Base-by-base conservation (phyloP, 1,140 invertebrate genomes). In the Eriosoma lanigerum region DNA sequence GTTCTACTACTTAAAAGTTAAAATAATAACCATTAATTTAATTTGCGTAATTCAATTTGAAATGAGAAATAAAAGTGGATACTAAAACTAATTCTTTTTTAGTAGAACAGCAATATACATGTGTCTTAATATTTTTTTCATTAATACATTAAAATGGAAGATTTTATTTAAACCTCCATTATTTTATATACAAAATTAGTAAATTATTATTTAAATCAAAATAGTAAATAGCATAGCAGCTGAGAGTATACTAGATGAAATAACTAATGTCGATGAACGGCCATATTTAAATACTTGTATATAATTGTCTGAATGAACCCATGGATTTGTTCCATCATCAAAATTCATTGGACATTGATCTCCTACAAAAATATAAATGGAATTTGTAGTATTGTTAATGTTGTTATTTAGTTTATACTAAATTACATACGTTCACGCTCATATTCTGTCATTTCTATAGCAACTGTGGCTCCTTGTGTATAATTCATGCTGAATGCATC, bases 341-440 rank as follows among this genome's bases (percentile, higher is more conserved):
- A 97, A 97, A 85, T 93, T 91, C 94, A 97, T 96, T 0, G 96
- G 95, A 86, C 96, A 97, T 84, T 94, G 93, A 87, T 98, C 96
- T 82, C 91, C 90, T 91, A 83, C n/a, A 64, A 86, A 85, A 72
- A 13, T n/a, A 73, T 38, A 73, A 72, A 50, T 44, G 6, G 6
- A 9, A 38, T 56, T 21, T 64, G 24, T 32, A 24, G 24, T 8
- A 24, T 24, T 17, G 13, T 68, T 26, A 17, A 68, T 19, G 15
- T 68, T 48, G 0, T 4, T 4, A n/a, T 17, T 24, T 9, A 19
- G n/a, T n/a, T n/a, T n/a, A 44, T 44, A 64, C 80, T n/a, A 76
- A 26, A 81, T 60, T 38, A 87, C 90, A 90, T 87, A 90, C 94
- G 90, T 86, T 96, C 93, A 88, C 95, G 88, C 87, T 97, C 96